phyloP scores from a whole-genome alignment of 1,140 invertebrate species.

The Araneus ventricosus region DNA sequence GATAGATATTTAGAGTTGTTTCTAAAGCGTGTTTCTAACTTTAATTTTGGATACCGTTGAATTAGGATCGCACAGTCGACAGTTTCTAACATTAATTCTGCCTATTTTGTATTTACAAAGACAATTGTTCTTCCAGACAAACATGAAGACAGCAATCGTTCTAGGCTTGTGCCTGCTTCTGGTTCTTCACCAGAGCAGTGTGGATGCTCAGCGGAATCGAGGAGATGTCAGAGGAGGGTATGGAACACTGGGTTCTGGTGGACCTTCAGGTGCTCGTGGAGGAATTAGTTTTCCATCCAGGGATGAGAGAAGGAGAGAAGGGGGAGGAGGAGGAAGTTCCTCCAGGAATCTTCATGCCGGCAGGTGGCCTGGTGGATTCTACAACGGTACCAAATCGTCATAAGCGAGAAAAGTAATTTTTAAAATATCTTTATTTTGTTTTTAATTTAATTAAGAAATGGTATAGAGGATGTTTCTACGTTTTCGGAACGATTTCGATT shows the following conservation, averaged over 20 bases:
- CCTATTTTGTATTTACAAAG: no score
- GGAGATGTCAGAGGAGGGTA: background rate
- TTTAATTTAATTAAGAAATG: no score
- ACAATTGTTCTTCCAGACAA: background rate
- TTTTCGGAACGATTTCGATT: no score
- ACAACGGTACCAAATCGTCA: background rate
- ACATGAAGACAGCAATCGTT: background rate
- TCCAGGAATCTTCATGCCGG: constrained; percentile 16
- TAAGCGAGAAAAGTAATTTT: background rate
- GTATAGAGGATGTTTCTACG: no score
- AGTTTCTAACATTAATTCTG: no score
- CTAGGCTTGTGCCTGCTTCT: background rate
- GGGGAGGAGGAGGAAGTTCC: background rate
- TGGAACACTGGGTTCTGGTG: background rate
- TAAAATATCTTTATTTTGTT: no score
- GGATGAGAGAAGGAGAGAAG: background rate
- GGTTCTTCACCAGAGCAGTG: background rate
- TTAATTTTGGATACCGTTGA: no score
- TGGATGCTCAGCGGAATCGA: constrained; percentile 21
- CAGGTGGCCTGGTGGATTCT: constrained; percentile 53
- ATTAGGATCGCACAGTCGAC: no score
- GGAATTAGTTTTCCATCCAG: background rate
- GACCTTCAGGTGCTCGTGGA: background rate
- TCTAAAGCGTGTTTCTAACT: no score
- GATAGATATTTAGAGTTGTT: no score